Percentiles rank a stretch among this genome's conserved stretches.
phyloP scores from a whole-genome alignment of 2,797 vertebrate genomes.

The Pristis pectinata region DNA sequence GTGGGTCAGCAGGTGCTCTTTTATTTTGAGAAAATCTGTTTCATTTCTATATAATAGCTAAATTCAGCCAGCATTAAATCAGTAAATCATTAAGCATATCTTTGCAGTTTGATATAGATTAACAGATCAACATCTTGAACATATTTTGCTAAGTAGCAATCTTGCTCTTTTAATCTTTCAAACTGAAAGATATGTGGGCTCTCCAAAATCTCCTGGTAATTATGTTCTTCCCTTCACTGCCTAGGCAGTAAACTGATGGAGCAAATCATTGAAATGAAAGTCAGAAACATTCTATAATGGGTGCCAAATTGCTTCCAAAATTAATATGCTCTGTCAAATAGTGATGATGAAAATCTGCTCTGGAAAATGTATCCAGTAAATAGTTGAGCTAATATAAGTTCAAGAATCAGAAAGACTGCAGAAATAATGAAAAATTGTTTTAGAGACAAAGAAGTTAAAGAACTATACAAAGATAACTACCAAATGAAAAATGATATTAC shows the following conservation, averaged over 20 bases:
- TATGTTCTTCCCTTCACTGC: neutral
- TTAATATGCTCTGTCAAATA: neutral
- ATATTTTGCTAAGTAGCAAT: neutral
- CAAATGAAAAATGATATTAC: neutral
- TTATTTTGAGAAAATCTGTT: neutral
- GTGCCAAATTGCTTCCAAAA: neutral
- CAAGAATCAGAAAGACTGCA: neutral
- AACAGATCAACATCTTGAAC: neutral
- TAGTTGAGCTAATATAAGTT: neutral
- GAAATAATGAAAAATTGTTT: neutral
- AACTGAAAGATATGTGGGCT: neutral
- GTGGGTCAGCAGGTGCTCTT: neutral
- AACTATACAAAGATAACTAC: neutral
- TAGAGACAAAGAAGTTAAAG: neutral
- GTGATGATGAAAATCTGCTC: neutral
- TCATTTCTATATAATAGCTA: neutral
- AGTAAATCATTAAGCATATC: neutral
- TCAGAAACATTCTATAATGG: neutral
- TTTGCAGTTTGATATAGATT: neutral
- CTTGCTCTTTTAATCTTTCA: neutral
- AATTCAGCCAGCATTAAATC: neutral
- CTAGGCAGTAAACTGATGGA: neutral
- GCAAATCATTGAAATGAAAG: neutral
- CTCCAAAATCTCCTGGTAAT: neutral
- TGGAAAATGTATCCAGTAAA: neutral